A percentile compares a stretch with the other conserved stretches of the same genome.
Evolutionary conservation across 1,140 invertebrate species (phyloP).

Genomic region (Teleogryllus occipitalis): DNA sequence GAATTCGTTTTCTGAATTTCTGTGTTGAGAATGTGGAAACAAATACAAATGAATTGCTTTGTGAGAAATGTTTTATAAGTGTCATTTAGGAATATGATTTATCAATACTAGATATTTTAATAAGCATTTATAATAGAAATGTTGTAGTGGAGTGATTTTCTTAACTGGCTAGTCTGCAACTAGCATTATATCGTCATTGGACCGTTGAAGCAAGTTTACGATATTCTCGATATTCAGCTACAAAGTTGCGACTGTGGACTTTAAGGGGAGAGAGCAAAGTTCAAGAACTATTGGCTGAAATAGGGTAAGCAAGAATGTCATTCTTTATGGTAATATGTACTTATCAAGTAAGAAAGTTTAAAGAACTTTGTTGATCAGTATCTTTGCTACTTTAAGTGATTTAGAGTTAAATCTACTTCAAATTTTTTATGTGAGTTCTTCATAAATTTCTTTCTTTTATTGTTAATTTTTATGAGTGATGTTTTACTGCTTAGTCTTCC

Average conservation of each 20-base stretch:
- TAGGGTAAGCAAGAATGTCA: conserved; percentile 54
- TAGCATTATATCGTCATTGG: conserved; percentile 85
- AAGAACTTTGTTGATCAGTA: neutral
- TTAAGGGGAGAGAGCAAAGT: conserved; percentile 73
- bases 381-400: neutral
- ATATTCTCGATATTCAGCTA: conserved; percentile 66
- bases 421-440: no score
- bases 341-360: no score
- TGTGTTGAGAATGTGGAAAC: no score
- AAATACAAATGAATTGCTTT: no score
- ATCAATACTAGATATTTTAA: no score
- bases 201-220: conserved; percentile 76
- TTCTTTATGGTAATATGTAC: neutral
- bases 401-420: neutral
- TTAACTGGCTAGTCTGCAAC: conserved; percentile 34
- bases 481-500: conserved; percentile 53
- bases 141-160: neutral
- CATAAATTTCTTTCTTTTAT: neutral
- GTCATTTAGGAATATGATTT: no score
- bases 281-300: conserved; percentile 83
- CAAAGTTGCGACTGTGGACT: conserved; percentile 72
- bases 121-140: no score
- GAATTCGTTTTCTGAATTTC: no score
- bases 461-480: neutral
- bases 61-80: no score